Conservation (phyloP, 1,140 invertebrate genomes). For the Trichogramma pretiosum region DNA sequence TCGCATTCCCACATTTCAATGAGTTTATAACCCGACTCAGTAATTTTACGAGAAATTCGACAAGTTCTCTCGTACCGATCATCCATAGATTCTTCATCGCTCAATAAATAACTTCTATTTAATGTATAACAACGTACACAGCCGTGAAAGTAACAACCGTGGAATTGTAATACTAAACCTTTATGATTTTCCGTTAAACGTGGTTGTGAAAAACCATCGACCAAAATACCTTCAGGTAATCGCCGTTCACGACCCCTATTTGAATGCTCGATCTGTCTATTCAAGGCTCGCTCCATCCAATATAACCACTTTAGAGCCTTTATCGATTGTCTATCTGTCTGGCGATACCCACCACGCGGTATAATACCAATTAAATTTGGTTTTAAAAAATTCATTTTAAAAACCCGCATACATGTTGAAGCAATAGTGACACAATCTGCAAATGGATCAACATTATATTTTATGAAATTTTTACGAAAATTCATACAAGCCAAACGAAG, state of each 20-base stretch:
- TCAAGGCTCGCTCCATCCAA: too few species aligned
- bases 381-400: too few species aligned
- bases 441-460: too few species aligned
- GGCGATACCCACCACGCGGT: too few species aligned
- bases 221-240: neutral
- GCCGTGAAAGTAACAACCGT: neutral
- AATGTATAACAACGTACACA: neutral
- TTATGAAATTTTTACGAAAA: too few species aligned
- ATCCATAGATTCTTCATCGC: neutral
- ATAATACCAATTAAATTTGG: too few species aligned
- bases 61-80: neutral
- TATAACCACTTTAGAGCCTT: too few species aligned
- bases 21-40: neutral
- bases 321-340: too few species aligned
- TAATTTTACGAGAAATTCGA: neutral
- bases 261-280: neutral
- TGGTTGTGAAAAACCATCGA: neutral
- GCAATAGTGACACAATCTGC: too few species aligned
- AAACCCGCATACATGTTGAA: too few species aligned
- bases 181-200: neutral
- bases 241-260: neutral
- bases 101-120: neutral
- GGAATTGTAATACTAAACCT: neutral
- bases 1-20: neutral
- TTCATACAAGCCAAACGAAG: too few species aligned